phyloP scores from a whole-genome alignment of 2,888 invertebrate species.

The Acrocyrtus sp. region DNA sequence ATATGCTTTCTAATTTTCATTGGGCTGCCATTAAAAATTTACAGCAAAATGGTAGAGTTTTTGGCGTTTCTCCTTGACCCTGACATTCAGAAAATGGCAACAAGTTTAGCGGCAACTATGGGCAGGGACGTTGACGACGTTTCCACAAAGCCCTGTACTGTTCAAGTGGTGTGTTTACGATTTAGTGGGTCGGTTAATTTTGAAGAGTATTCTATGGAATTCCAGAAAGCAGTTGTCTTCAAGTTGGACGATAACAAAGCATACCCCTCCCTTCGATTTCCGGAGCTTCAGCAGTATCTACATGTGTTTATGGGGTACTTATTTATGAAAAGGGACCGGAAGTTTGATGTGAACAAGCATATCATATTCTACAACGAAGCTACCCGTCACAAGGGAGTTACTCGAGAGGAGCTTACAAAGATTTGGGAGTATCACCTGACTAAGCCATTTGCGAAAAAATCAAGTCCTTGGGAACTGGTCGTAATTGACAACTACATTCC shows the following conservation, averaged over 20 bases:
- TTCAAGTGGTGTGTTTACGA: slow-evolving; percentile 23
- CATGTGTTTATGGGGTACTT: slow-evolving; percentile 13
- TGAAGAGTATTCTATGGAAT: neutral
- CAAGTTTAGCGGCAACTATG: neutral
- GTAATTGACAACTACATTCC: slow-evolving; percentile 32
- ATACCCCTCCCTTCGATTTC: slow-evolving; percentile 10
- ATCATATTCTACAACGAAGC: slow-evolving; percentile 3
- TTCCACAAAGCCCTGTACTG: neutral
- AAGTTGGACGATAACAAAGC: neutral
- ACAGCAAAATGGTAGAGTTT: slow-evolving; percentile 3
- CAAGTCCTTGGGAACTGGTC: slow-evolving; percentile 32
- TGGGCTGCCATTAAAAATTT: slow-evolving; percentile 6
- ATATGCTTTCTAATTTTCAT: no score
- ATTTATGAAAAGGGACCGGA: slow-evolving; percentile 23
- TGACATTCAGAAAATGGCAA: slow-evolving; percentile 9
- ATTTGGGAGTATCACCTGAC: slow-evolving; percentile 32
- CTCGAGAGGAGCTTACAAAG: neutral
- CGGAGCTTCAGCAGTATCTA: slow-evolving; percentile 31
- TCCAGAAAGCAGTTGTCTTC: neutral
- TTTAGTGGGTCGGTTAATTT: slow-evolving; percentile 13
- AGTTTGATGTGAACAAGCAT: slow-evolving; percentile 23
- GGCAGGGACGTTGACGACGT: slow-evolving; percentile 11
- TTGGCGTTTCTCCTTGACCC: neutral
- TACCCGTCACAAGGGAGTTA: slow-evolving; percentile 3
- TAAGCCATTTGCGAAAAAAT: slow-evolving; percentile 18